Conservation (phyloP, 1,140 invertebrate genomes). For the Drosophila kanapiae region DNA sequence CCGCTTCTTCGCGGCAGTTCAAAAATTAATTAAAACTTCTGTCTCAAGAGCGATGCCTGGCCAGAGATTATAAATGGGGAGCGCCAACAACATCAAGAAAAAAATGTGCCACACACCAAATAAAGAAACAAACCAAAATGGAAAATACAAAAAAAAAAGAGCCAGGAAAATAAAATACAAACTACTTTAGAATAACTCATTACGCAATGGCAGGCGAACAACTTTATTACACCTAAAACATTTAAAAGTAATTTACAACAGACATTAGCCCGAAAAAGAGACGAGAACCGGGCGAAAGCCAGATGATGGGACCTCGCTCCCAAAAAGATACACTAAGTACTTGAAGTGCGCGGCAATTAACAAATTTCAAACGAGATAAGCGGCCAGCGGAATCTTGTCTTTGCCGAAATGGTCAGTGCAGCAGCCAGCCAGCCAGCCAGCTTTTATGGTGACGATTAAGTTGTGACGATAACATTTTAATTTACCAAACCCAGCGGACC, state of each 20-base stretch:
- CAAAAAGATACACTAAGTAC: conserved; percentile 77
- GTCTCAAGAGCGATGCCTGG: conserved; percentile 49
- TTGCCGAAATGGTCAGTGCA: conserved; percentile 58
- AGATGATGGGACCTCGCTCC: conserved; percentile 54
- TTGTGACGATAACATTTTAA: conserved; percentile 81
- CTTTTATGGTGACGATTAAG: conserved; percentile 76
- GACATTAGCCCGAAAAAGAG: conserved; percentile 61
- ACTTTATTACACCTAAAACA: conserved; percentile 77
- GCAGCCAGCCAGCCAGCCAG: conserved; percentile 13
- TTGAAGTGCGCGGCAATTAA: conserved; percentile 82
- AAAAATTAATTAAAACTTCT: conserved; percentile 73
- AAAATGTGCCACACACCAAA: conserved; percentile 49
- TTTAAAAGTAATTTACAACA: conserved; percentile 81
- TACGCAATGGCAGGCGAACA: conserved; percentile 72
- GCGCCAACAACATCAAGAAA: conserved; percentile 17
- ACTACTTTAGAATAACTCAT: conserved; percentile 74
- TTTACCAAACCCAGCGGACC: conserved; percentile 59
- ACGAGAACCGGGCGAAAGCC: conserved; percentile 29
- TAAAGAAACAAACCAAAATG: neutral
- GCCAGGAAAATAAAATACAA: conserved; percentile 31
- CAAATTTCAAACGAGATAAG: conserved; percentile 77
- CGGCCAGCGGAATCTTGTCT: conserved; percentile 53
- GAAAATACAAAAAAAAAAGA: neutral
- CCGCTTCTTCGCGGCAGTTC: conserved; percentile 18
- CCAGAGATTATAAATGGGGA: conserved; percentile 44